Evolutionary conservation across 2,113 vertebrate genomes (phyloP).

Genomic region (Hydrolagus affinis): DNA sequence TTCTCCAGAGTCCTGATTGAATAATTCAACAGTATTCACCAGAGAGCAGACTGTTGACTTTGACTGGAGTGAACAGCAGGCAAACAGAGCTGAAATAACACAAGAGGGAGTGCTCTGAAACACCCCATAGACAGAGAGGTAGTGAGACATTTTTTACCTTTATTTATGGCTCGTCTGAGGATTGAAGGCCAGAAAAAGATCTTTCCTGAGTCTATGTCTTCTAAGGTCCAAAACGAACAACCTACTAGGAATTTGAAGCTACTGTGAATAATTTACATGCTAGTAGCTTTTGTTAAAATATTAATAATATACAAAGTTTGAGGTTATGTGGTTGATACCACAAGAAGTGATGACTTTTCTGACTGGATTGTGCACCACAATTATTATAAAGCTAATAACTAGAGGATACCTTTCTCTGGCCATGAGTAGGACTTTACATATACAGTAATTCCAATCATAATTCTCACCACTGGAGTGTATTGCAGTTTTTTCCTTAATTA

Average conservation of each 20-base stretch:
- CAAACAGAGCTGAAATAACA: background rate
- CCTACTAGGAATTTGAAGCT: background rate
- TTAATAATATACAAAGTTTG: slow-evolving; percentile 8
- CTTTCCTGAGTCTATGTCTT: background rate
- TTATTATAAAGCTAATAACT: background rate
- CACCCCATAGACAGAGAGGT: background rate
- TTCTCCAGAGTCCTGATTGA: background rate
- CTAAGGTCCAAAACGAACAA: background rate
- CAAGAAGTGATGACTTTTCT: background rate
- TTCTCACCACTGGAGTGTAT: background rate
- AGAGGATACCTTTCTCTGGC: background rate
- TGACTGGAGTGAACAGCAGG: background rate
- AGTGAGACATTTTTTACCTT: slow-evolving; percentile 12
- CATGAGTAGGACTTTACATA: background rate
- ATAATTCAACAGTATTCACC: background rate
- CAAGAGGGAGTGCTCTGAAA: slow-evolving; percentile 8
- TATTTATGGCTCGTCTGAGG: background rate
- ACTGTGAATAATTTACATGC: background rate
- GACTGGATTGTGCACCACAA: background rate
- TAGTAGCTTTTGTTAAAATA: background rate
- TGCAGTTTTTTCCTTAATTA: background rate
- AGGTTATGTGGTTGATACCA: background rate
- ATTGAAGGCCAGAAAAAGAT: slow-evolving; percentile 15
- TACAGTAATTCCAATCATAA: slow-evolving; percentile 9
- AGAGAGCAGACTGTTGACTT: slow-evolving; percentile 11